Base-by-base conservation (phyloP, 2,113 vertebrate species). In the Motacilla tschutschensis region DNA sequence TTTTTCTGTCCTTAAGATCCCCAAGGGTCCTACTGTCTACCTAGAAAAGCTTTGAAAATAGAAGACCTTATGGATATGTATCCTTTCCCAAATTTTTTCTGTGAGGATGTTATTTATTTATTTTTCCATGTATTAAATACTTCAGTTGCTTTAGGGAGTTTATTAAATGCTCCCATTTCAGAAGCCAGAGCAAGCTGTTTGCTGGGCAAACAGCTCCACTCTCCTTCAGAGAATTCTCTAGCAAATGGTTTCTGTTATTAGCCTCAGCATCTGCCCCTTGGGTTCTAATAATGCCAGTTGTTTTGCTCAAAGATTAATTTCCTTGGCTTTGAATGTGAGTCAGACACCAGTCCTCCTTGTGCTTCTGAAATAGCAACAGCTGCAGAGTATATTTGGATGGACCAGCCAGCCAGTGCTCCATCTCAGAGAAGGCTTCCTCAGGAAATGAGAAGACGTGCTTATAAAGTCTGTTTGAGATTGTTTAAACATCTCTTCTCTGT, bases 251-350 rank as follows among this genome's bases (percentile, higher is more conserved):
- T 90, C 79, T 15, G 5, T 85, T 92, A 91, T 90, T 90, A 92
- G 84, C 85, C 85, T 71, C 76, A 89, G 89, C 50, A 46, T 79
- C 66, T 91, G 79, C 85, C 87, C 82, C 87, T 87, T 78, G 91
- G 89, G 70, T 77, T 43, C 47, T 85, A 78, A 60, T 92, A 84
- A 91, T 88, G 70, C 36, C 76, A 81, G 91, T 85, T 93, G 83
- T 91, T 94, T 79, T 78, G 85, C 85, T 88, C 38, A 19, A 89
- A 93, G 85, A 84, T 92, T 91, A 89, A 92, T 94, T 96, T 94
- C 94, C 84, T 93, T 89, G 85, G 76, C 38, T 88, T 94, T 87
- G 88, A 91, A 89, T 75, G 93, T 87, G 64, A 95, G 62, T 87
- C 72, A 85, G 92, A 93, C 58, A 85, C 38, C 33, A 59, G 87